phyloP scores from a whole-genome alignment of 2,797 vertebrate genomes.

The Anguilla anguilla region DNA sequence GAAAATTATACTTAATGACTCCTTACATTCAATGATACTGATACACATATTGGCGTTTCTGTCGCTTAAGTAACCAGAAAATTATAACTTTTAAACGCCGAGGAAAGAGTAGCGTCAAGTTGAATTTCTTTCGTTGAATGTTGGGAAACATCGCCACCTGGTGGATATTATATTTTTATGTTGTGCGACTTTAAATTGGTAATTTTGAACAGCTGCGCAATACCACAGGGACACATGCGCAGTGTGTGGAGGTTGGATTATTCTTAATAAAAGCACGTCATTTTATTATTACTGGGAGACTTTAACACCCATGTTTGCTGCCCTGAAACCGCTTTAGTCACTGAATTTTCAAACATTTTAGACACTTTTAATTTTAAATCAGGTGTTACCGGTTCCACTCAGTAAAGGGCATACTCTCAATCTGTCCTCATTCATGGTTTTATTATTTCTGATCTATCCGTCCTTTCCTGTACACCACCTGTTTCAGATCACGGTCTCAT shows the following conservation, averaged over 20 bases:
- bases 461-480: too few species aligned
- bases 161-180: background rate
- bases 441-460: too few species aligned
- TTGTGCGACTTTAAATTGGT: background rate
- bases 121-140: conserved; percentile 14
- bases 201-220: background rate
- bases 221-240: background rate
- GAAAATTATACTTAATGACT: background rate
- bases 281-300: background rate
- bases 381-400: too few species aligned
- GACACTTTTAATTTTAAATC: too few species aligned
- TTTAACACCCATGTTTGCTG: too few species aligned
- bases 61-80: background rate
- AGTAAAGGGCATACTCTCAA: too few species aligned
- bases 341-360: too few species aligned
- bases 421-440: too few species aligned
- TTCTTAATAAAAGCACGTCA: background rate
- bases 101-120: background rate
- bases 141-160: background rate
- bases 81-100: background rate
- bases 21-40: background rate
- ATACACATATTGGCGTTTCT: background rate
- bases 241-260: background rate
- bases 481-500: too few species aligned
- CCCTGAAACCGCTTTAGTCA: too few species aligned